Evolutionary conservation across 2,113 vertebrate genomes (phyloP).

Genomic region (Oryzias woworae): DNA sequence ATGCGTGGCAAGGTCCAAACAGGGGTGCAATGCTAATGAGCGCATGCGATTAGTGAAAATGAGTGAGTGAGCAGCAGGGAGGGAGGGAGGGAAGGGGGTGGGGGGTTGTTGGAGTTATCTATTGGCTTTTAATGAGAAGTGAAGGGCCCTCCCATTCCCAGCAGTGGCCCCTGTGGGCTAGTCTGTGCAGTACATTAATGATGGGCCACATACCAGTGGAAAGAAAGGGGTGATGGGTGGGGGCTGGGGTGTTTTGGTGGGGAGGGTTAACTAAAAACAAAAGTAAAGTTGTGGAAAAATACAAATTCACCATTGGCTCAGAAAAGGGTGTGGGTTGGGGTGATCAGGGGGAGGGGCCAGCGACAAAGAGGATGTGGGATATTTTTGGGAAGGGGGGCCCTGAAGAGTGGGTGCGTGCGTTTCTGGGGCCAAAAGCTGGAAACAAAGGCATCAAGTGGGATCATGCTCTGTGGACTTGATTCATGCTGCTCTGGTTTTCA

Average conservation of each 20-base stretch:
- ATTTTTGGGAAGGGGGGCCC: conserved; percentile 61
- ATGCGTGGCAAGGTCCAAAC: conserved; percentile 58
- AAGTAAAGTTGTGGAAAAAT: conserved; percentile 72
- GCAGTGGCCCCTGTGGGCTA: conserved; percentile 47
- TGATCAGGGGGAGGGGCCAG: conserved; percentile 7
- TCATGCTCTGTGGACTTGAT: conserved; percentile 31
- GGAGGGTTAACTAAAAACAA: conserved; percentile 64
- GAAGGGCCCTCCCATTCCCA: conserved; percentile 53
- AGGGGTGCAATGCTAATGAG: conserved; percentile 76
- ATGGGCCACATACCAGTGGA: conserved; percentile 70
- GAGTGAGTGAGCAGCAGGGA: conserved; percentile 38
- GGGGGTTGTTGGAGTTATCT: conserved; percentile 15
- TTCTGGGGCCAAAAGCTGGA: conserved; percentile 39
- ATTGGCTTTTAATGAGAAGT: conserved; percentile 62
- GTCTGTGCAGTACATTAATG: conserved; percentile 72
- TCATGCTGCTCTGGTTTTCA: conserved; percentile 57
- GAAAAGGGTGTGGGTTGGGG: conserved; percentile 8
- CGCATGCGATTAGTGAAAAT: conserved; percentile 61
- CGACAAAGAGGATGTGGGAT: conserved; percentile 55
- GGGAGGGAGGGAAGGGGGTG: neutral
- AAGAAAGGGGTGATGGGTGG: conserved; percentile 12
- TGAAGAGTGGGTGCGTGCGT: conserved; percentile 26
- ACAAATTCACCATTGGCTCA: conserved; percentile 64
- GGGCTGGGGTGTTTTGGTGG: neutral
- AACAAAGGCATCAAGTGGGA: conserved; percentile 47